phyloP scores from a whole-genome alignment of 2,113 vertebrate genomes.

The Myodes glareolus region DNA sequence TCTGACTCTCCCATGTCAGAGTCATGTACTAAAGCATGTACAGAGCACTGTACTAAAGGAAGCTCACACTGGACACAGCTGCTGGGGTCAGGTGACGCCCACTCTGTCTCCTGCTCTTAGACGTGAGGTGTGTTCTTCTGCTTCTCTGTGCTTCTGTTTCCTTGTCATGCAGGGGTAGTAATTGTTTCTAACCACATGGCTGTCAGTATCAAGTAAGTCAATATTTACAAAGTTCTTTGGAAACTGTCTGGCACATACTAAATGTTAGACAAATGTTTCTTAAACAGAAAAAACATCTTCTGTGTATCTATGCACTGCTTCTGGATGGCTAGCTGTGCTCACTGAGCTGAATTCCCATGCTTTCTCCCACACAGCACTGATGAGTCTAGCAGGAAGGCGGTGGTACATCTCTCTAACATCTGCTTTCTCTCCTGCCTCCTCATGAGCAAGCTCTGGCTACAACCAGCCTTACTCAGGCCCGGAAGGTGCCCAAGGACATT shows the following conservation, averaged over 20 bases:
- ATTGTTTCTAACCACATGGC: neutral
- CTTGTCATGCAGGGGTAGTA: neutral
- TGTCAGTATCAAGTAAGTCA: neutral
- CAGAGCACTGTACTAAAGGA: neutral
- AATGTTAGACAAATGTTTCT: neutral
- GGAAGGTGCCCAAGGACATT: neutral
- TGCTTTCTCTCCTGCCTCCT: neutral
- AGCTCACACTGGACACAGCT: neutral
- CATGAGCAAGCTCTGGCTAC: neutral
- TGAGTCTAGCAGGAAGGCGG: neutral
- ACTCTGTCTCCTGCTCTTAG: neutral
- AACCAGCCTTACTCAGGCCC: neutral
- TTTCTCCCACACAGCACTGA: neutral
- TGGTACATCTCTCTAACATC: neutral
- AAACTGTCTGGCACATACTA: neutral
- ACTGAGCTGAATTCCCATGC: neutral
- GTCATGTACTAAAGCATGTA: too few relatives aligned
- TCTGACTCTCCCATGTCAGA: neutral
- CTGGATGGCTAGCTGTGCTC: neutral
- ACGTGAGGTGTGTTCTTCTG: neutral
- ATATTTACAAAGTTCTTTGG: constrained; percentile 22
- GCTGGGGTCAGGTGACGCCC: neutral
- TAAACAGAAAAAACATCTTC: neutral
- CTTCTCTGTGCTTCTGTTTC: neutral
- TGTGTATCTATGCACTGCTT: neutral